Percentiles rank a stretch among this genome's conserved stretches.
Conservation (phyloP, 1,140 invertebrate genomes). For the Sitophilus oryzae region DNA sequence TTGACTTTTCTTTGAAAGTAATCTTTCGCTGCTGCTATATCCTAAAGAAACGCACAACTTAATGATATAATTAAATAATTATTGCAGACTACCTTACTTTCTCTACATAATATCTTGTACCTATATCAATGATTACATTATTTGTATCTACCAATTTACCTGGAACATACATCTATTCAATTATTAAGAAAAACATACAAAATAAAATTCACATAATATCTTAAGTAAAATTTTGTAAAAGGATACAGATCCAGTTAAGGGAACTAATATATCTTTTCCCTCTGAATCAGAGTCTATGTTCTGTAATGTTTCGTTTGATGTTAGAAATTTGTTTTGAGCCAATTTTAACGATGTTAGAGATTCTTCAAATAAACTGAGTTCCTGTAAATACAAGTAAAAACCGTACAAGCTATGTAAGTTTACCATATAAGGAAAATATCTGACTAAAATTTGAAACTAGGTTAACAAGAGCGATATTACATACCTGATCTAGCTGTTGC, state of each 20-base stretch:
- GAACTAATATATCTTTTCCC: slow-evolving; percentile 82
- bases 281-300: slow-evolving; percentile 67
- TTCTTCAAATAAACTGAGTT: slow-evolving; percentile 79
- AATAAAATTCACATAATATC: slow-evolving; percentile 1
- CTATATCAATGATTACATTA: slow-evolving; percentile 86
- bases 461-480: slow-evolving; percentile 14
- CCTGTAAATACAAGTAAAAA: slow-evolving; percentile 50
- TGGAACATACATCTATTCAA: slow-evolving; percentile 81
- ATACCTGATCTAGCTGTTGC: slow-evolving; percentile 79
- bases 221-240: slow-evolving; percentile 32
- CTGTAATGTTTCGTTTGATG: slow-evolving; percentile 78
- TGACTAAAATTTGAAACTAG: background rate
- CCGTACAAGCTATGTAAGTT: background rate
- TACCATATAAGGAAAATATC: background rate
- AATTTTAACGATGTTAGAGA: slow-evolving; percentile 83
- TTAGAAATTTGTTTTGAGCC: slow-evolving; percentile 83
- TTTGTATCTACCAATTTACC: slow-evolving; percentile 75
- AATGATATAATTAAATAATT: slow-evolving; percentile 4
- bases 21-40: slow-evolving; percentile 73
- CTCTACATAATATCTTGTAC: slow-evolving; percentile 92
- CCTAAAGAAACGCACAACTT: slow-evolving; percentile 50
- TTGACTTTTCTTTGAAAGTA: slow-evolving; percentile 89
- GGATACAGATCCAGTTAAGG: slow-evolving; percentile 79
- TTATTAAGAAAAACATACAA: slow-evolving; percentile 27
- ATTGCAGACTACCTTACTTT: slow-evolving; percentile 64